Evolutionary conservation across 2,797 vertebrate species (phyloP), one percentile per base, ranked within the genome.

Genomic region (Sardinella longiceps): DNA sequence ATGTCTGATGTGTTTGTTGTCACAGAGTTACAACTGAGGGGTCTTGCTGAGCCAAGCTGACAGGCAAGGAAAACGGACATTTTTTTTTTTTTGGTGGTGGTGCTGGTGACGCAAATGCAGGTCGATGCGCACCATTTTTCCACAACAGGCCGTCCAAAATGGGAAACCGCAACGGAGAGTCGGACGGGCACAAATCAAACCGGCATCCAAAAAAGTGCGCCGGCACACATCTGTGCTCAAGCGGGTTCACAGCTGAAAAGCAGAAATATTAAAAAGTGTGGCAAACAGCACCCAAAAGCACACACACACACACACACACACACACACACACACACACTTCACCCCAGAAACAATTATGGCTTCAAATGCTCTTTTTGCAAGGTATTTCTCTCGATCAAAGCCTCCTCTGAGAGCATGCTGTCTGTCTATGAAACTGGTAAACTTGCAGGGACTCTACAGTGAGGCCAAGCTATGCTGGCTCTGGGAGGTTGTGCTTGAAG

Each of bases 101-200:
- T 74, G 33, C 18, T 33, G 6, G 80, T 84, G 81, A 63, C 46
- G 39, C 58, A 37, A 83, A 58, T 80, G 23, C 46, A 66, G 14
- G 37, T 74, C 48, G 82, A 30, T 60, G 56, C 45, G 60, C 45
- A 84, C 18, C 70, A 77, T 77, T 77, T 77, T 77, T 77, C 70
- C 70, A 77, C 70, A 77, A 77, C 70, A 77, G 70, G 33, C 70
- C 37, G 70, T 77, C 70, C 70, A 77, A 77, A 43, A 23, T 18
- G 18, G 70, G 37, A 77, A 39, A 77, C 70, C 70, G 70, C 70
- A 77, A 37, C n/a, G n/a, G 37, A 39, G 70, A 43, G 70, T 43
- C 33, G 84, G 83, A 82, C 63, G 48, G 84, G 56, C 66, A 84
- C 70, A 83, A 87, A 81, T 81, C 84, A 85, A 81, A 83, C 70